These are phyloP conservation scores for Neotoxoptera formosana DNA, from an alignment of 1,140 invertebrate species.

Conservation along the genomic window DNA sequence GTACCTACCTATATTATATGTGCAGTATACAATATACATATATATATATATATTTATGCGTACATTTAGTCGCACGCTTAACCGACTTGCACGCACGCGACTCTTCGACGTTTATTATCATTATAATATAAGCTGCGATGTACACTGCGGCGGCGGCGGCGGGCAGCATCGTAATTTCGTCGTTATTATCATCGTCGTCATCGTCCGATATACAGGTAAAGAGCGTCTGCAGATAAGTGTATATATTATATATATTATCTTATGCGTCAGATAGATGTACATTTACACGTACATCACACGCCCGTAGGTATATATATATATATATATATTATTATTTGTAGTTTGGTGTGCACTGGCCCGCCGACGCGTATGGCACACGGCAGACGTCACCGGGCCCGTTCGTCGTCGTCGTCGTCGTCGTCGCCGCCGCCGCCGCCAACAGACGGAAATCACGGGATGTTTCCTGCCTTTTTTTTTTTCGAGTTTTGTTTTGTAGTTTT, in stretches of 20 bases:
- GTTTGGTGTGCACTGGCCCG: not conserved
- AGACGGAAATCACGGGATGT: slow-evolving; percentile 39
- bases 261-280: not conserved
- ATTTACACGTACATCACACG: not conserved
- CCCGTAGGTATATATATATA: not conserved
- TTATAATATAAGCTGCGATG: no score
- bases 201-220: not conserved
- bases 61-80: not conserved
- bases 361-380: slow-evolving; percentile 17
- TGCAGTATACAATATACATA: no score
- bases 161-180: not conserved
- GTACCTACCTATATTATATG: not conserved
- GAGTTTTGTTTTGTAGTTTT: not conserved
- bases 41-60: no score
- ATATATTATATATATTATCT: no score
- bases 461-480: not conserved
- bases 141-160: no score
- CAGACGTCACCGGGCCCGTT: not conserved
- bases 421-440: not conserved
- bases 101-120: no score
- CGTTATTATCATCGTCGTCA: not conserved
- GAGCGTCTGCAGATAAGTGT: no score
- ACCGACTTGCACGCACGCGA: not conserved
- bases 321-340: not conserved
- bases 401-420: not conserved